These are phyloP conservation scores for Terebella lapidaria DNA, from an alignment of 2,888 invertebrate genomes.

Conservation along the genomic window DNA sequence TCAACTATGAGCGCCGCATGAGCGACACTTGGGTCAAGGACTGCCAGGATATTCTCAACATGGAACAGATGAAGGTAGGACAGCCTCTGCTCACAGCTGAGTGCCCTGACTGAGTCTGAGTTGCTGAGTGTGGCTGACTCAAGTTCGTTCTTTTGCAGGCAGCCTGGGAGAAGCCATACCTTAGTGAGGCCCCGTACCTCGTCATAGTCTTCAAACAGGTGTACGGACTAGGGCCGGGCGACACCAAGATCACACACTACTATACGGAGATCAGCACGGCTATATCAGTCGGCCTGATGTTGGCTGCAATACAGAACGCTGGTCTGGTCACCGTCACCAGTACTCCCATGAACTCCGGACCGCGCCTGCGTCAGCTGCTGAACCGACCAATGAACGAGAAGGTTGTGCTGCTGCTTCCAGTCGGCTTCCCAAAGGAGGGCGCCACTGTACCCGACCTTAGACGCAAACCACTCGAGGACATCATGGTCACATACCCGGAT, in stretches of 20 bases:
- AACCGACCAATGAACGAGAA: conserved; percentile 77
- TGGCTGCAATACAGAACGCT: conserved; percentile 76
- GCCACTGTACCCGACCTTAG: conserved; percentile 73
- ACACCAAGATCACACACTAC: conserved; percentile 74
- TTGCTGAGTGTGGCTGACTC: conserved; percentile 60
- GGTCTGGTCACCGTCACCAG: conserved; percentile 82
- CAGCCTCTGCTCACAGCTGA: no score
- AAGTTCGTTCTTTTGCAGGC: conserved; percentile 75
- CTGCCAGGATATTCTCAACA: conserved; percentile 61
- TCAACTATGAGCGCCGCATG: conserved; percentile 65
- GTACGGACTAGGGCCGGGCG: conserved; percentile 65
- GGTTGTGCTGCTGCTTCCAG: conserved; percentile 69
- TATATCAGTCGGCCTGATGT: conserved; percentile 75
- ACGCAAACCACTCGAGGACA: conserved; percentile 67
- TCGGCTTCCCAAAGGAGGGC: conserved; percentile 76
- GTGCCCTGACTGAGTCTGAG: no score
- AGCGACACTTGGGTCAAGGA: conserved; percentile 66
- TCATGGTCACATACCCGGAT: conserved; percentile 8
- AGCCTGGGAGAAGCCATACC: conserved; percentile 74
- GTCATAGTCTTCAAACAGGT: conserved; percentile 81
- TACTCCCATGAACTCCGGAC: conserved; percentile 86
- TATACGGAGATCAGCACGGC: conserved; percentile 85
- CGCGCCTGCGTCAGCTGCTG: conserved; percentile 69
- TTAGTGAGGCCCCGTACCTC: conserved; percentile 79
- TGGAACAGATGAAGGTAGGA: no score